Evolutionary conservation across 1,140 invertebrate genomes (phyloP).

Genomic region (Adoxophyes honmai): DNA sequence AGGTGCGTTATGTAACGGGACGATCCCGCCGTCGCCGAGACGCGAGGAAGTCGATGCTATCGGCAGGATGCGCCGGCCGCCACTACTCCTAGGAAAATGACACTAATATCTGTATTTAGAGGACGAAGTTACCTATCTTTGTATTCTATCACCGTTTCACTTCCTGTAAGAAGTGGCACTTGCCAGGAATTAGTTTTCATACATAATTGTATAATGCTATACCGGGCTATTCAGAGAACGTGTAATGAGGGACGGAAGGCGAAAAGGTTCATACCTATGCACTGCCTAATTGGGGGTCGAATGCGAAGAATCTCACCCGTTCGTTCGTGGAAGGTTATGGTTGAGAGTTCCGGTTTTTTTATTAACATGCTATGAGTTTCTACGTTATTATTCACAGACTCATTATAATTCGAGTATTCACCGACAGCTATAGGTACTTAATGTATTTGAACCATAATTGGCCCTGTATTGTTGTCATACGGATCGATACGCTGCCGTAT

Average conservation of each 20-base stretch:
- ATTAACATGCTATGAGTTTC: neutral
- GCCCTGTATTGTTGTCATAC: neutral
- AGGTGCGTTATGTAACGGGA: constrained; percentile 70
- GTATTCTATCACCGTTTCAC: too few relatives aligned
- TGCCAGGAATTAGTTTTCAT: neutral
- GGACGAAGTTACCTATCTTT: too few relatives aligned
- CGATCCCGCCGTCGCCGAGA: constrained; percentile 12
- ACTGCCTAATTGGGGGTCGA: constrained; percentile 38
- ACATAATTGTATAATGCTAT: neutral
- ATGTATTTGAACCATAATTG: neutral
- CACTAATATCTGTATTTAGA: neutral
- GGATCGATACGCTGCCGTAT: neutral
- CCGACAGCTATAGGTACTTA: neutral
- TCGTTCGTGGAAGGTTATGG: constrained; percentile 28
- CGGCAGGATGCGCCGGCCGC: constrained; percentile 24
- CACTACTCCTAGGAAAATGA: neutral
- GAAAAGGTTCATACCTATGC: constrained; percentile 15
- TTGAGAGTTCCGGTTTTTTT: constrained; percentile 15
- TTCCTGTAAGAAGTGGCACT: too few relatives aligned
- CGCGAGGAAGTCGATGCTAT: constrained; percentile 12
- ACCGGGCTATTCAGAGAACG: constrained; percentile 24
- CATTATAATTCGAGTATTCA: neutral
- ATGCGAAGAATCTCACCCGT: constrained; percentile 35
- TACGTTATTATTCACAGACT: neutral
- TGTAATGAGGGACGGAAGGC: constrained; percentile 16